Conservation (phyloP, 2,888 invertebrate genomes). For the Dicyrtoma fusca region DNA sequence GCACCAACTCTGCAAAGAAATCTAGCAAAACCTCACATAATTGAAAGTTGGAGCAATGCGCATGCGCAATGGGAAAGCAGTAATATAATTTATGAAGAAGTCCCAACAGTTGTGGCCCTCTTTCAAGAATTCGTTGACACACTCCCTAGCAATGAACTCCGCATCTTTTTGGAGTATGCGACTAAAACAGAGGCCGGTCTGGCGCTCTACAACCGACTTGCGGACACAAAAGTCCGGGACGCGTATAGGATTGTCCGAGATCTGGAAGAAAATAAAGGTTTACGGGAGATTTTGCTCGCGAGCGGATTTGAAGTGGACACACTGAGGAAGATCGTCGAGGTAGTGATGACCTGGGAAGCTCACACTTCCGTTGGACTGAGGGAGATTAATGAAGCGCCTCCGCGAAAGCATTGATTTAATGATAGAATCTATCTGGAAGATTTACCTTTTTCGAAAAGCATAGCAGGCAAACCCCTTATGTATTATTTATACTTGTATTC, state of each 20-base stretch:
- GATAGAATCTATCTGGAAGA: no score
- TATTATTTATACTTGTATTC: no score
- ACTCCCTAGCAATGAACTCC: background rate
- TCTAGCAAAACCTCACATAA: background rate
- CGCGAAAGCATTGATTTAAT: no score
- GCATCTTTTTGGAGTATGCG: background rate
- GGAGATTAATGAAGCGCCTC: no score
- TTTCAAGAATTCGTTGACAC: constrained; percentile 12
- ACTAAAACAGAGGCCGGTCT: background rate
- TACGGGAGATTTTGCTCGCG: background rate
- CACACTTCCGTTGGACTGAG: constrained; percentile 15
- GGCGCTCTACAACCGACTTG: background rate
- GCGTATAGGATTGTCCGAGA: constrained; percentile 5
- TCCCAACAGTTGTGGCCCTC: background rate
- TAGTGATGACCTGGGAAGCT: constrained; percentile 15
- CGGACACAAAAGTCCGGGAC: background rate
- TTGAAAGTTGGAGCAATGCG: background rate
- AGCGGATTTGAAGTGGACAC: constrained; percentile 19
- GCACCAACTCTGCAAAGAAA: background rate
- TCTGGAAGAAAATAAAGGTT: background rate
- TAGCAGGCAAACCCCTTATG: no score
- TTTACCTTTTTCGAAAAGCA: no score
- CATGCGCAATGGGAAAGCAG: background rate
- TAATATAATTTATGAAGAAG: background rate
- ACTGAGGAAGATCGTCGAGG: constrained; percentile 13